These are phyloP conservation scores for Xestia xanthographa DNA, from an alignment of 2,888 invertebrate genomes.

Conservation along the genomic window DNA sequence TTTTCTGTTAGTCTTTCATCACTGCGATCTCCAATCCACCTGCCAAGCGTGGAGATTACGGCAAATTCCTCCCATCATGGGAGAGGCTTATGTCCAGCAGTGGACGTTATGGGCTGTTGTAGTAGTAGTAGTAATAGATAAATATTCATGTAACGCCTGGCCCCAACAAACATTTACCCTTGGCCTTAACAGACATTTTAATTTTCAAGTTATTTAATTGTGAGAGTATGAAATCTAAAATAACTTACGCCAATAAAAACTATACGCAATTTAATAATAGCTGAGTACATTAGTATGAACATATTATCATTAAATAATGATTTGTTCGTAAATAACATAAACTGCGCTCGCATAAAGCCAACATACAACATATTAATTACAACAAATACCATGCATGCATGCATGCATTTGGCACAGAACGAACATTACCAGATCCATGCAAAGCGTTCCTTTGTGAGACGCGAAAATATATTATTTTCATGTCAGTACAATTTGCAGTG, in stretches of 20 bases:
- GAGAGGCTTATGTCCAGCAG: too few relatives aligned
- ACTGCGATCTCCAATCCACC: too few relatives aligned
- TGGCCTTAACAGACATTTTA: background rate
- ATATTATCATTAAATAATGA: background rate
- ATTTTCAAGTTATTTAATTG: background rate
- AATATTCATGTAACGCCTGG: background rate
- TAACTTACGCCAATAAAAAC: background rate
- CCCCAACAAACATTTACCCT: too few relatives aligned
- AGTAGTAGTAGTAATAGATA: too few relatives aligned
- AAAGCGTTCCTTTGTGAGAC: constrained; percentile 40
- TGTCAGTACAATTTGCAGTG: constrained; percentile 47
- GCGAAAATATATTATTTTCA: constrained; percentile 53
- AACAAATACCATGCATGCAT: constrained; percentile 31
- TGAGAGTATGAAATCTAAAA: background rate
- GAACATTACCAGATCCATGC: constrained; percentile 43
- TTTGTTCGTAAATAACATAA: constrained; percentile 12
- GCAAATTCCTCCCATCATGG: too few relatives aligned
- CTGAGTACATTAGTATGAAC: background rate
- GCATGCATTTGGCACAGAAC: constrained; percentile 39
- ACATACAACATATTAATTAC: constrained; percentile 40
- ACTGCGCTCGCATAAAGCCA: background rate
- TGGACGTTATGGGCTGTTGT: too few relatives aligned
- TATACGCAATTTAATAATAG: background rate
- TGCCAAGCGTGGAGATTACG: too few relatives aligned
- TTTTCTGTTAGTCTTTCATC: too few relatives aligned